Evolutionary conservation across 1,140 invertebrate species (phyloP), one percentile per base, ranked within the genome.

Genomic region (Pogonus chalceus): DNA sequence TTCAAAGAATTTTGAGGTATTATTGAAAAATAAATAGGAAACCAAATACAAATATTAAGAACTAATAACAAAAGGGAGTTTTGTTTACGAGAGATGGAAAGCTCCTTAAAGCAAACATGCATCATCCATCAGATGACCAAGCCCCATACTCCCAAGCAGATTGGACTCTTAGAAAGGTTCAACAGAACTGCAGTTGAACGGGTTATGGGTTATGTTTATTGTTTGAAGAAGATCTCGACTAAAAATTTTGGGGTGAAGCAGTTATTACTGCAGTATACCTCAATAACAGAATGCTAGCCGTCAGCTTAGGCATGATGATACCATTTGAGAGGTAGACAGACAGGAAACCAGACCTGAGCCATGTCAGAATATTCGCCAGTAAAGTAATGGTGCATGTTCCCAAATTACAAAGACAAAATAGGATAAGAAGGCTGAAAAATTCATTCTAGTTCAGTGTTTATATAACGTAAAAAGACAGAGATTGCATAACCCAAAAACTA

Each of bases 171-270:
- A 12, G 72, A 75, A 60, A 54, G 69, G 39, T 59, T 62, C 18
- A 74, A 75, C 48, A 43, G 72, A 18, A 75, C 63, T 3, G 49
- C 75, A 3, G 49, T 65, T 1, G 65, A 72, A 18, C 65, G 58
- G 53, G 66, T 68, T 22, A 60, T n/a, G n/a, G n/a, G n/a, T n/a
- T 68, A 57, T 60, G 64, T 49, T 56, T 73, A 60, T 35, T 73
- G 9, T 23, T 60, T 22, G 64, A 74, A 57, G 60, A 58, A 35
- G 35, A 59, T 9, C 24, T 74, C 12, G 24, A 56, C 9, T 60
- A 60, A 23, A 50, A 43, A 14, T 68, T 69, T 59, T 76, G 70
- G 71, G 67, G 65, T 10, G 68, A 74, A 58, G 69, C 71, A 23
- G 60, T 70, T 0, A 56, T 59, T 35, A 72, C 64, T 37, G 72